A percentile compares a stretch with the other conserved stretches of the same genome.
Evolutionary conservation across 1,140 invertebrate genomes (phyloP).

Genomic region (Leguminivora glycinivorella): DNA sequence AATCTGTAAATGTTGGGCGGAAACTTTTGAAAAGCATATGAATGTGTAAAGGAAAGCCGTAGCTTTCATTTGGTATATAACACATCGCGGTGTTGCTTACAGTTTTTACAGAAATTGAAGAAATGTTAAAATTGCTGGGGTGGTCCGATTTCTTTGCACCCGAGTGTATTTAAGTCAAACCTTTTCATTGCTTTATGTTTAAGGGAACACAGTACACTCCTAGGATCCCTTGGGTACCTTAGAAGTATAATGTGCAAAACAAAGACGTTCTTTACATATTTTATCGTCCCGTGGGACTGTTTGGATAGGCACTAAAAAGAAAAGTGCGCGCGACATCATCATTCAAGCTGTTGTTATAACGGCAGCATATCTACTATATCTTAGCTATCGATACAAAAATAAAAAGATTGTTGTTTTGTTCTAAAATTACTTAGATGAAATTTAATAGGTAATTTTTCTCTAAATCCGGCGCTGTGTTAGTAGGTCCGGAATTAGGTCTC

Average conservation of each 20-base stretch:
- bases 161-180: background rate
- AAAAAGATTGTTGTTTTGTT: too few species aligned
- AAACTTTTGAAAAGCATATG: background rate
- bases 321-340: slow-evolving; percentile 1
- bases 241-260: background rate
- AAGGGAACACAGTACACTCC: background rate
- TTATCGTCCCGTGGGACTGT: slow-evolving; percentile 13
- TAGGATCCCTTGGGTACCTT: background rate
- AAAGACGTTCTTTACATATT: slow-evolving; percentile 6
- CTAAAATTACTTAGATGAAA: too few species aligned
- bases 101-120: too few species aligned
- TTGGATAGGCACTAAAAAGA: background rate
- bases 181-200: background rate
- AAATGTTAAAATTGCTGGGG: too few species aligned
- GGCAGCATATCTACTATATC: background rate
- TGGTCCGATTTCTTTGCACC: too few species aligned
- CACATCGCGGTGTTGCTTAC: too few species aligned
- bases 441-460: too few species aligned
- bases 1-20: background rate
- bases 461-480: too few species aligned
- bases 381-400: background rate
- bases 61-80: background rate
- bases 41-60: background rate
- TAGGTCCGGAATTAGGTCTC: too few species aligned
- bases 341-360: background rate